These are phyloP conservation scores for Oncorhynchus tshawytscha DNA, from an alignment of 2,113 vertebrate genomes.

Conservation along the genomic window DNA sequence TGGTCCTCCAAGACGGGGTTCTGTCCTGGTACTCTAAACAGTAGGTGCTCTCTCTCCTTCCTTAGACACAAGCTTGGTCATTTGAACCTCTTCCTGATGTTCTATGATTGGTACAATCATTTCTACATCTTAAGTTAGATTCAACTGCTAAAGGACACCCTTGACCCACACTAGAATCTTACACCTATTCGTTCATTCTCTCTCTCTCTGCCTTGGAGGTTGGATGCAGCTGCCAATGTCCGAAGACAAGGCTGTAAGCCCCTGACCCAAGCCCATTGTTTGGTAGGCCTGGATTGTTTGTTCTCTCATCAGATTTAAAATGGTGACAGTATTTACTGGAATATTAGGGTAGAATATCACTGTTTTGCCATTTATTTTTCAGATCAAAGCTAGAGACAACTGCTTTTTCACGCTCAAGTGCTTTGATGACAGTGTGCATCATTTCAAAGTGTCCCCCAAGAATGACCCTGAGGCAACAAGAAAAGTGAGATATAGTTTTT, in stretches of 20 bases:
- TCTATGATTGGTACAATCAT: neutral
- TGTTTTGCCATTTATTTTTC: slow-evolving; percentile 30
- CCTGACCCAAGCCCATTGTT: slow-evolving; percentile 86
- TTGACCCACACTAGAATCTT: too few species aligned
- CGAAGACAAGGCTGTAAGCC: slow-evolving; percentile 90
- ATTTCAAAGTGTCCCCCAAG: slow-evolving; percentile 89
- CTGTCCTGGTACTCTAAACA: slow-evolving; percentile 95
- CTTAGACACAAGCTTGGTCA: neutral
- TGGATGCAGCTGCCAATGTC: slow-evolving; percentile 77
- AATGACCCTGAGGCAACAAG: slow-evolving; percentile 76
- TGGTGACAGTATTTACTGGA: neutral
- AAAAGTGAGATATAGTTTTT: slow-evolving; percentile 74
- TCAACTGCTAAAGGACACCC: too few species aligned
- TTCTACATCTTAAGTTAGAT: neutral
- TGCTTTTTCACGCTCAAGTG: slow-evolving; percentile 88
- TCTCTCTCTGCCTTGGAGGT: slow-evolving; percentile 68
- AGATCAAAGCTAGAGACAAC: slow-evolving; percentile 84
- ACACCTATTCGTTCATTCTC: neutral
- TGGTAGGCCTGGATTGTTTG: slow-evolving; percentile 71
- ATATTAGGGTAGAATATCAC: neutral
- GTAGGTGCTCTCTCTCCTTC: slow-evolving; percentile 72
- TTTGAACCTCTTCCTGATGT: neutral
- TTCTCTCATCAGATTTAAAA: neutral
- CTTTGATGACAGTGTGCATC: slow-evolving; percentile 91
- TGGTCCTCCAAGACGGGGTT: slow-evolving; percentile 90